These are phyloP conservation scores for Sporophila hypoxantha DNA, from an alignment of 2,113 vertebrate species.

Conservation along the genomic window DNA sequence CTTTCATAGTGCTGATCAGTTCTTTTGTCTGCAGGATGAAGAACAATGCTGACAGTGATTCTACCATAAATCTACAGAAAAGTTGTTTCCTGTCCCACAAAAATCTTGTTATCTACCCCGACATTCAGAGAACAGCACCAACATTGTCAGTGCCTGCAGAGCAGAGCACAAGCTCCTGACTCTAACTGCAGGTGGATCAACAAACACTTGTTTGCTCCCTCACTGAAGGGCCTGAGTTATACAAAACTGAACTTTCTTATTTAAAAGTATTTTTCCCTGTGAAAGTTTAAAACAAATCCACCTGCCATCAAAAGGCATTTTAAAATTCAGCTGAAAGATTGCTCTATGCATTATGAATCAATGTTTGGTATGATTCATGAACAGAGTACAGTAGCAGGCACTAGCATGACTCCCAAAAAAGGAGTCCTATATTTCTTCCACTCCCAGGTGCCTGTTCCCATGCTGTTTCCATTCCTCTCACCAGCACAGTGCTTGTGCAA, in stretches of 20 bases:
- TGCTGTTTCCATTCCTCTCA: background rate
- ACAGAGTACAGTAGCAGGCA: background rate
- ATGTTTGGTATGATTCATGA: background rate
- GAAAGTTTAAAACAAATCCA: background rate
- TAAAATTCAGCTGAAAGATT: background rate
- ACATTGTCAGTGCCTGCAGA: background rate
- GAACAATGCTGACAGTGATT: background rate
- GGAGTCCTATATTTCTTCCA: background rate
- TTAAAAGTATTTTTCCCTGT: background rate
- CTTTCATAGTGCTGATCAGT: constrained; percentile 85
- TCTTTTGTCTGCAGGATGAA: constrained; percentile 82
- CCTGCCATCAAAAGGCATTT: background rate
- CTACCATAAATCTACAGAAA: background rate
- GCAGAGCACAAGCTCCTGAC: background rate
- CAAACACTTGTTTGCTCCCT: background rate
- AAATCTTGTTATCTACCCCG: background rate
- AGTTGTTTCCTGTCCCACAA: background rate
- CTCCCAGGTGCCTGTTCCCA: background rate
- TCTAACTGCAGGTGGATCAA: background rate
- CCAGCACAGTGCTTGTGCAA: background rate
- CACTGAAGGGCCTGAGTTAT: background rate
- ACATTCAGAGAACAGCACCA: background rate
- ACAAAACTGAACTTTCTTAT: background rate
- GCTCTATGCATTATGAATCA: background rate
- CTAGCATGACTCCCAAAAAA: background rate